Conservation (phyloP, 2,113 vertebrate genomes). For the Philantomba maxwellii region DNA sequence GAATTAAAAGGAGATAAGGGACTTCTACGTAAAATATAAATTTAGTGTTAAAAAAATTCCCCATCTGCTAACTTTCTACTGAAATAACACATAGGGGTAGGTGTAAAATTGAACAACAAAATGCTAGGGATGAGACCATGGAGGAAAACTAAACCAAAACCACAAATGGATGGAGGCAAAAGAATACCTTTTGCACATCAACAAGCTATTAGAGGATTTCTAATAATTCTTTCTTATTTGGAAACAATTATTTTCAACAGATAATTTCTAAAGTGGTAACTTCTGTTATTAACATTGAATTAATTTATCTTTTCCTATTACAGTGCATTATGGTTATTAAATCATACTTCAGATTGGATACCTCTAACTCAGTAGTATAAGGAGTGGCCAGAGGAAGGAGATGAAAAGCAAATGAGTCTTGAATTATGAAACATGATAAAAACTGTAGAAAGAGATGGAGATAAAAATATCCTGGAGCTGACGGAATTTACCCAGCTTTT, state of each 20-base stretch:
- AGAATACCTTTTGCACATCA: not conserved
- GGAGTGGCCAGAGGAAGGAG: not conserved
- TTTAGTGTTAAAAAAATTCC: not conserved
- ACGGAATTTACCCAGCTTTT: not conserved
- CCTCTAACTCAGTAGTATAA: not conserved
- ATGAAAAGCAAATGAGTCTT: not conserved
- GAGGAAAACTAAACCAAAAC: not conserved
- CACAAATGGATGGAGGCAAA: not conserved
- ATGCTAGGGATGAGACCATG: not conserved
- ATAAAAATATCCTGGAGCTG: not conserved
- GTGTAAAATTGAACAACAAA: not conserved
- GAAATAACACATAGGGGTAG: not conserved
- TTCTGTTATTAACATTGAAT: not conserved
- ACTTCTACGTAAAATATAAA: not conserved
- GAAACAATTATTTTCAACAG: not conserved
- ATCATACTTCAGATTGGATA: not conserved
- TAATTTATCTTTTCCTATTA: not conserved
- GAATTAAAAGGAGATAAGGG: not conserved
- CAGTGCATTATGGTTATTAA: not conserved
- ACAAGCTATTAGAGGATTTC: not conserved
- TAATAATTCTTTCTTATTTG: not conserved
- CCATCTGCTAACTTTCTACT: not conserved
- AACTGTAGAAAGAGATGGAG: not conserved
- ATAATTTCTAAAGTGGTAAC: not conserved
- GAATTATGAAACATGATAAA: not conserved